A percentile compares a stretch with the other conserved stretches of the same genome.
Conservation (phyloP, 92 coral and sea anemone species). For the Plumapathes pennacea region DNA sequence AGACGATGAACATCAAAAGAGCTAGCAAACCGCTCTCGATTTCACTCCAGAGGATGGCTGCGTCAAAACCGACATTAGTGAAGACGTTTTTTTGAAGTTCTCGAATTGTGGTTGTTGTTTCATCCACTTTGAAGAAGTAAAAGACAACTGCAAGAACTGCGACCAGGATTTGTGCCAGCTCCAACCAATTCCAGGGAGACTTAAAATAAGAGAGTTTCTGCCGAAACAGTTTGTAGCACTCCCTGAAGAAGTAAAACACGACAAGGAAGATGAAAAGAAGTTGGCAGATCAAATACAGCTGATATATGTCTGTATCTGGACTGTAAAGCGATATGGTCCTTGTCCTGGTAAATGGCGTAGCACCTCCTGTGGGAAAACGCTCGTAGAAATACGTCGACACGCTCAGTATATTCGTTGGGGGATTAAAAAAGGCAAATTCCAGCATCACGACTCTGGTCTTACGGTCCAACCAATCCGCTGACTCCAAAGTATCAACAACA, state of each 20-base stretch:
- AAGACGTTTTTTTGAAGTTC: constrained; percentile 54
- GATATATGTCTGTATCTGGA: constrained; percentile 34
- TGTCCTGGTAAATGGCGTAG: constrained; percentile 22
- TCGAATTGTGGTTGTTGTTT: constrained; percentile 34
- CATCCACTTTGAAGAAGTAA: constrained; percentile 50
- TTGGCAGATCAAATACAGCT: constrained; percentile 60
- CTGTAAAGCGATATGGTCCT: constrained; percentile 57
- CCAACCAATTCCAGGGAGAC: constrained; percentile 70
- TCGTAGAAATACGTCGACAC: constrained; percentile 61
- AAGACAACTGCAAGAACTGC: constrained; percentile 48
- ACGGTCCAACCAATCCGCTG: constrained; percentile 61
- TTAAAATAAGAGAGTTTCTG: constrained; percentile 44
- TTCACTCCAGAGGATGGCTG: constrained; percentile 44
- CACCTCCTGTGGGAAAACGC: constrained; percentile 46
- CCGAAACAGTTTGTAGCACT: constrained; percentile 41
- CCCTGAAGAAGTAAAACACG: constrained; percentile 45
- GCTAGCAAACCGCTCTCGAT: constrained; percentile 65
- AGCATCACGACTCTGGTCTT: constrained; percentile 64
- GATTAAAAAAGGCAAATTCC: constrained; percentile 73
- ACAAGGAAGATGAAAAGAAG: constrained; percentile 61
- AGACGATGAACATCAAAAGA: constrained; percentile 57
- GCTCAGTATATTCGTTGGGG: constrained; percentile 47
- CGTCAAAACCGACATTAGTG: constrained; percentile 58
- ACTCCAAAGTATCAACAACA: constrained; percentile 27
- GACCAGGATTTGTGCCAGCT: constrained; percentile 48